Evolutionary conservation across 2,113 vertebrate genomes (phyloP).

Genomic region (Oophaga pumilio): DNA sequence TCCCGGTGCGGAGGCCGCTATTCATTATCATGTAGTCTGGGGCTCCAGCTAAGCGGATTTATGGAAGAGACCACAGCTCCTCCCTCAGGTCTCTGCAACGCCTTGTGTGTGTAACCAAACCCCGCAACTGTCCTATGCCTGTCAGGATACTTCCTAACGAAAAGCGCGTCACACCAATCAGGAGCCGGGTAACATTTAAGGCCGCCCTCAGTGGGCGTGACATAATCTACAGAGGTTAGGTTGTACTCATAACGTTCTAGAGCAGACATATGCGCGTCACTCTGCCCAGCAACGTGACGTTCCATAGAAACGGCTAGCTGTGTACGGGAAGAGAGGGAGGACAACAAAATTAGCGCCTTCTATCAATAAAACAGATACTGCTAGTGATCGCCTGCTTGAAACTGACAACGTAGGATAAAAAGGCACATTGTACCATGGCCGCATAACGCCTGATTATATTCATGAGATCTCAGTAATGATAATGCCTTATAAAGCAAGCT

Average conservation of each 20-base stretch:
- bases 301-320: neutral
- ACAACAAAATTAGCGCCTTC: neutral
- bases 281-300: constrained; percentile 55
- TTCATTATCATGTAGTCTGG: constrained; percentile 49
- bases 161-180: neutral
- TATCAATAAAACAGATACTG: neutral
- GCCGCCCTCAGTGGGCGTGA: neutral
- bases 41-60: constrained; percentile 41
- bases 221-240: neutral
- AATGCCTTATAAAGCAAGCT: no score
- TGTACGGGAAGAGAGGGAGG: neutral
- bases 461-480: no score
- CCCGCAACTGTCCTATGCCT: neutral
- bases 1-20: constrained; percentile 39
- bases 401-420: no score
- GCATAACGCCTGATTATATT: no score
- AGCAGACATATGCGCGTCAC: neutral
- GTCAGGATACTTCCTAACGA: neutral
- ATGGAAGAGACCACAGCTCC: neutral
- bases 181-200: neutral
- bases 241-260: constrained; percentile 10
- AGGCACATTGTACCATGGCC: no score
- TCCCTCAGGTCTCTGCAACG: constrained; percentile 60
- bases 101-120: constrained; percentile 53
- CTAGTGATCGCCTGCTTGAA: no score